Evolutionary conservation across 2,797 vertebrate species (phyloP).

Genomic region (Fundulus diaphanus): DNA sequence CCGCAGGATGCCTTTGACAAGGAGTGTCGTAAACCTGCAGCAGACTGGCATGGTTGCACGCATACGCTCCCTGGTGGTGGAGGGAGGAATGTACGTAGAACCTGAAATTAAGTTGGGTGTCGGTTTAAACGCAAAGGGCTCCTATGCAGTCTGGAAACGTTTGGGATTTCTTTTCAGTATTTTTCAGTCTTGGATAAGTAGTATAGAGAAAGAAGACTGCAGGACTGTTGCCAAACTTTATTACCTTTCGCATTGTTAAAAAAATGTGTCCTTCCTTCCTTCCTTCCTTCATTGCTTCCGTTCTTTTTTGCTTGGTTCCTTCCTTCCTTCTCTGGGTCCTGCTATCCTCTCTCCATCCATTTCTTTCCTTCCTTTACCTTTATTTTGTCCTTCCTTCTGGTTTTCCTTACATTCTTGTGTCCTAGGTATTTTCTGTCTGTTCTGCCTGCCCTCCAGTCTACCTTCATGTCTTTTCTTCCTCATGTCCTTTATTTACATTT

Average conservation of each 20-base stretch:
- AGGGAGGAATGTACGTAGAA: conserved; percentile 90
- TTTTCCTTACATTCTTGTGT: not conserved
- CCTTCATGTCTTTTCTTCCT: not conserved
- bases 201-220: not conserved
- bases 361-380: not conserved
- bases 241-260: not conserved
- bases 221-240: too few relatives aligned
- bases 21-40: conserved; percentile 81
- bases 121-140: not conserved
- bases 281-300: not conserved
- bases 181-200: not conserved
- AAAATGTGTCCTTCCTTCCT: not conserved
- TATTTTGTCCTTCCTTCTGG: not conserved
- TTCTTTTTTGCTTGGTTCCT: not conserved
- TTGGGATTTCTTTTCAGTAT: not conserved
- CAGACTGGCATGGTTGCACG: conserved; percentile 83
- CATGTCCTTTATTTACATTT: not conserved
- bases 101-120: not conserved
- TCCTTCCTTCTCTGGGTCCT: not conserved
- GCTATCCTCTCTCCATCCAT: not conserved
- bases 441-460: too few relatives aligned
- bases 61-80: conserved; percentile 88
- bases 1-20: conserved; percentile 83
- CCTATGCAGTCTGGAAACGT: not conserved
- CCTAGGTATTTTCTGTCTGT: not conserved